Base-by-base conservation (phyloP, 2,888 invertebrate genomes). In the Rotaria sp. region DNA sequence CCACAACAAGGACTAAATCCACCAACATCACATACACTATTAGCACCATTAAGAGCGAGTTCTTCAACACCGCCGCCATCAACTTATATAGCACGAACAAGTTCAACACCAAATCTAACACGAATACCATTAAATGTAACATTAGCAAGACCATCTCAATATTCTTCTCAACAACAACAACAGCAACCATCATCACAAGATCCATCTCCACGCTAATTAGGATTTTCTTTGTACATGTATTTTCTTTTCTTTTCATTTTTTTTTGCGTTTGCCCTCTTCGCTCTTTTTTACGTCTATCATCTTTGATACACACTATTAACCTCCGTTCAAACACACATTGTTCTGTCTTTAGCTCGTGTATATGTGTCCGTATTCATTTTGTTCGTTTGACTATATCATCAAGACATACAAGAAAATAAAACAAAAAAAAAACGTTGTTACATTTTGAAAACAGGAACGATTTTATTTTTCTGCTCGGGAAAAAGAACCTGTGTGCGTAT, bases 21-120 rank as follows among this genome's bases (percentile, higher is more conserved):
- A 26, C 10, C 84, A 85, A 86, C 86, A 86, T 26, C 86, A 84
- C 38, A 84, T 84, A n/a, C 84, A 84, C 10, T 84, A 80, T 2
- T 84, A 86, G 15, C 86, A 86, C 30, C 86, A 84, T 13, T 45
- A 86, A 13, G 55, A 84, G 30, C 74, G 45, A 35, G n/a, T 67
- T 38, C 86, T 84, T n/a, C 84, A 48, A 67, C 86, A 84, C 38
- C 84, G 38, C 30, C 50, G 35, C 10, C 75, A 80, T 13, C 86
- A 84, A 74, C 86, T n/a, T 52, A 57, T 52, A 21, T 84, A 57
- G 35, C 84, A 84, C 26, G 26, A 30, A 84, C 85, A 45, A 15
- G 50, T n/a, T 24, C 75, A 75, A 57, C 86, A 86, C 35, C 67
- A 8, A 67, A 67, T 67, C 67, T 67, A 67, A 67, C 67, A 21